Conservation (phyloP, 2,797 vertebrate species). For the Squalus acanthias region DNA sequence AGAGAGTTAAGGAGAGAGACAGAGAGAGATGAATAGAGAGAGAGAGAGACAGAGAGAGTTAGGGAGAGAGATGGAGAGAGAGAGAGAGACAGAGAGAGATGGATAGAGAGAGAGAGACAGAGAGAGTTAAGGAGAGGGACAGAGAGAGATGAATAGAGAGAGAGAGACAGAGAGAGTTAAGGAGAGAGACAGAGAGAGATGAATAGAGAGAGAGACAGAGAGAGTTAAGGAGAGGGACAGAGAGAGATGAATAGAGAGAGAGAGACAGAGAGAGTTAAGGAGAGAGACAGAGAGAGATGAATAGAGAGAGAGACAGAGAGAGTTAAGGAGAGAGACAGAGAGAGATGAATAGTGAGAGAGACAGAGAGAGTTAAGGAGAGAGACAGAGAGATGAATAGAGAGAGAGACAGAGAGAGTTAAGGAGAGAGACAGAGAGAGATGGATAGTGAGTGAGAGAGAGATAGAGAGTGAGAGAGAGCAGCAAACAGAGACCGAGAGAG, state of each 20-base stretch:
- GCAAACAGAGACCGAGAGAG: not conserved
- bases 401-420: too few species aligned
- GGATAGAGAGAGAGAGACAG: not conserved
- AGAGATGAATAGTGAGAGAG: not conserved
- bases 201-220: rapidly evolving
- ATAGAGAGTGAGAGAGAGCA: too few species aligned
- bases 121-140: not conserved
- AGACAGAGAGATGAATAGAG: too few species aligned
- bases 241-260: too few species aligned
- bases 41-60: not conserved
- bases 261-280: not conserved
- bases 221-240: too few species aligned
- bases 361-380: not conserved
- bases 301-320: not conserved
- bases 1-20: not conserved
- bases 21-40: not conserved
- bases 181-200: not conserved
- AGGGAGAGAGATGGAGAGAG: too few species aligned
- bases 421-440: not conserved
- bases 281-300: not conserved
- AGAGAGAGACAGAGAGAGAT: too few species aligned
- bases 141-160: not conserved
- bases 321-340: too few species aligned
- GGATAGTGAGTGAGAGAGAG: too few species aligned
- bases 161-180: too few species aligned